Base-by-base conservation (phyloP, 2,113 vertebrate species). In the Ornithorhynchus anatinus region DNA sequence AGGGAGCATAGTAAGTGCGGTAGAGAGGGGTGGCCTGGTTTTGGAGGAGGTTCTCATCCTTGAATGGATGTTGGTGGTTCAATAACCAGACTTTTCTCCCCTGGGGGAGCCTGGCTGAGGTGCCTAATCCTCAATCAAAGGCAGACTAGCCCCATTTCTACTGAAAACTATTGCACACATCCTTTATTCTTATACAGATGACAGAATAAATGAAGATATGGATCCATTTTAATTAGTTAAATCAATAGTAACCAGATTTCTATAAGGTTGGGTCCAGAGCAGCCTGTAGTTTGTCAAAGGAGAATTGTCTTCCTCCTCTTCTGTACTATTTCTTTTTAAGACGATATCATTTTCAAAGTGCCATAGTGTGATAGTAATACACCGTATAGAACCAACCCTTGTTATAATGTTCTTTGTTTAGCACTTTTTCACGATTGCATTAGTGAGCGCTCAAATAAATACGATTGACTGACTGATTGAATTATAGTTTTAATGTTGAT, bases 171-270 rank as follows among this genome's bases (percentile, higher is more conserved):
- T 29, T 2, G 8, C 23, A 14, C 50, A 17, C 2, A 7, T 39
- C 43, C 20, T 6, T 79, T 48, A 58, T 38, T 52, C 69, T 77
- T 35, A 68, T 53, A 51, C 38, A 47, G 35, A 56, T 45, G 60
- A 22, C 6, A 62, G 44, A 27, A 37, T 1, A 8, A 43, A 48
- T 59, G 65, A 38, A 20, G 2, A 2, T 47, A 48, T 58, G 67
- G 71, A 77, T 59, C 64, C 54, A 52, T 71, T 81, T 71, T 84
- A 72, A 75, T 84, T 69, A 82, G 72, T 51, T 31, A 19, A 72
- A 77, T 75, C 31, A 1, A 51, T 63, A 56, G 43, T 29, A 69
- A 37, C 59, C 32, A 50, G 27, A 31, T 63, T 54, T 59, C 69
- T 45, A 52, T 22, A 25, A 47, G 61, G 37, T 60, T 20, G 38